Base-by-base conservation (phyloP, 2,113 vertebrate genomes). In the Phrynosoma blainvillii region DNA sequence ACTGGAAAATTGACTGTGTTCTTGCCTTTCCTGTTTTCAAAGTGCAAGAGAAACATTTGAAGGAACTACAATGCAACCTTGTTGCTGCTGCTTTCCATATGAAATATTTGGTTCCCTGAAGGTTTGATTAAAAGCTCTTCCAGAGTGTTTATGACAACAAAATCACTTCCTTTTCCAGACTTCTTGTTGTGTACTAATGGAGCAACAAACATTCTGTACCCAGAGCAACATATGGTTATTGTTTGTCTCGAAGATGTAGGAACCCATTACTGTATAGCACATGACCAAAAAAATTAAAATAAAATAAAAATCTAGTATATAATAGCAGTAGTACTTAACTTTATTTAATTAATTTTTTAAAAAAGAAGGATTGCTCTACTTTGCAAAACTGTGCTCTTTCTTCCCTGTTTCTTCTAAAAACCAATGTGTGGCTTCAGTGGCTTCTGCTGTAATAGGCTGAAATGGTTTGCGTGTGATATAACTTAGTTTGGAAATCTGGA, bases 401-500 rank as follows among this genome's bases (percentile, higher is more conserved):
- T 10, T 30, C 68, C 83, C 36, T 25, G 66, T 88, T 79, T 88
- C 32, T 84, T 78, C 91, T 59, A 86, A 87, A 90, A 32, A 84
- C 84, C 85, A 54, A 91, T 88, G 91, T 95, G 93, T 88, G 94
- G 89, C 94, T 95, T 96, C 74, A 79, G 36, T 93, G 95, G 94
- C 92, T 95, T 94, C 92, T 91, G 90, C 90, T 14, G 0, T 74
- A 36, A 91, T 95, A 88, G 94, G 92, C 84, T 1, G 47, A 8
- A 84, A 54, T 14, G 91, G 94, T 85, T 90, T 70, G 94, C 96
- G 94, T 94, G 94, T 96, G 96, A 95, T 94, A 92, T 93, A 92
- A 40, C 93, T 95, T 95, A 96, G 95, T 86, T 18, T 11, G 80
- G 88, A 96, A 93, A 93, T 96, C 96, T 97, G 96, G 95, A 96